A percentile compares a stretch with the other conserved stretches of the same genome.
phyloP scores from a whole-genome alignment of 2,797 vertebrate species.

The Discoglossus pictus region DNA sequence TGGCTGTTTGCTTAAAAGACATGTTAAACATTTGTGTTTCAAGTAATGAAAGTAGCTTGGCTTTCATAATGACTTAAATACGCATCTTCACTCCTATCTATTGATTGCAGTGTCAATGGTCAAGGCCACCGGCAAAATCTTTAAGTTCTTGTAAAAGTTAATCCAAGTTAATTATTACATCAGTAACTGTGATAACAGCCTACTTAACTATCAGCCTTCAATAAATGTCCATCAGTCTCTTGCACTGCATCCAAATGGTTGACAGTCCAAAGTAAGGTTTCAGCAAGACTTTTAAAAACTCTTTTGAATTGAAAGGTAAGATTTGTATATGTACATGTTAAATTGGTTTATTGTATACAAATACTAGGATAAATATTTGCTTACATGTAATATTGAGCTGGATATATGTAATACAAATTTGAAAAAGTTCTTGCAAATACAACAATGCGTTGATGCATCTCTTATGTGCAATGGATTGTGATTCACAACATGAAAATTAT shows the following conservation, averaged over 20 bases:
- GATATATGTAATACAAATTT: too few species aligned
- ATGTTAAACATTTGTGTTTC: too few species aligned
- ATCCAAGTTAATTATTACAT: constrained; percentile 95
- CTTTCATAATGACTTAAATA: constrained; percentile 69
- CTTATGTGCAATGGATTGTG: too few species aligned
- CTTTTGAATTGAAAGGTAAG: constrained; percentile 16
- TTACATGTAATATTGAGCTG: too few species aligned
- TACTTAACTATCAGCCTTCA: constrained; percentile 62
- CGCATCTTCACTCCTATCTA: constrained; percentile 66
- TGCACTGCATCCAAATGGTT: constrained; percentile 22
- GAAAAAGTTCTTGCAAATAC: too few species aligned
- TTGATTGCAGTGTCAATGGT: constrained; percentile 79
- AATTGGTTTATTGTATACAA: too few species aligned
- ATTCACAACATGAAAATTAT: too few species aligned
- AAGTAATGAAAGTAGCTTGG: too few species aligned
- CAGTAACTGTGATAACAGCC: constrained; percentile 53
- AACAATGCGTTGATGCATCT: too few species aligned
- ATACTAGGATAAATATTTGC: too few species aligned
- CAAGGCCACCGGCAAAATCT: constrained; percentile 81
- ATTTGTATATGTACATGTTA: too few species aligned
- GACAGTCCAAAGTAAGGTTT: constrained; percentile 7
- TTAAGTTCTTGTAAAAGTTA: constrained; percentile 77
- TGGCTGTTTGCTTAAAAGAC: too few species aligned
- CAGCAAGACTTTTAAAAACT: not conserved
- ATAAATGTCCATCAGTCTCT: constrained; percentile 48